These are phyloP conservation scores for Corvus moneduloides DNA, from an alignment of 2,113 vertebrate genomes.

Conservation along the genomic window DNA sequence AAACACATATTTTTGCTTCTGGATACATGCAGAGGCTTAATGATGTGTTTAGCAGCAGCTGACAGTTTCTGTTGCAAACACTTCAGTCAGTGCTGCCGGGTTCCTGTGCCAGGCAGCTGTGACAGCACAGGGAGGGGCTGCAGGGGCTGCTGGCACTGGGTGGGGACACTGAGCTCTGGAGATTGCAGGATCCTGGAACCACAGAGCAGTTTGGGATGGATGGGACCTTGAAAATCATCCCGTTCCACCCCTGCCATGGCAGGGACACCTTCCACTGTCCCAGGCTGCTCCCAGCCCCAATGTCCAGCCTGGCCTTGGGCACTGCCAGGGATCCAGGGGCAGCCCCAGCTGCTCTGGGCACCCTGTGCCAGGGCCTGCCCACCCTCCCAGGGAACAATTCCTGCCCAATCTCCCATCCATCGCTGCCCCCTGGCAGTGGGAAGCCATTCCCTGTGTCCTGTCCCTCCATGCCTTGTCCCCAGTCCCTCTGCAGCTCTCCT, in stretches of 20 bases:
- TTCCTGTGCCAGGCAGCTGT: background rate
- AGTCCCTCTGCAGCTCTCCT: background rate
- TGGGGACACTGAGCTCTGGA: background rate
- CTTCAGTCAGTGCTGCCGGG: background rate
- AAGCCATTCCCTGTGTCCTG: background rate
- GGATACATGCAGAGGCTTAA: background rate
- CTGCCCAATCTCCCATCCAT: fast-evolving
- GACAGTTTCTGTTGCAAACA: background rate
- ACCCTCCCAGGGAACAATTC: background rate
- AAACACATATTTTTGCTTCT: background rate
- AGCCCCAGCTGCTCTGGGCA: background rate
- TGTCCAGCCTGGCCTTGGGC: background rate
- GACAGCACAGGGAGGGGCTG: background rate
- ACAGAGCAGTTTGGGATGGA: fast-evolving
- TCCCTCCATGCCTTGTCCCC: background rate
- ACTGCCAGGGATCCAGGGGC: background rate
- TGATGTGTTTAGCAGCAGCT: background rate
- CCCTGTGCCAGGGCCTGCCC: background rate
- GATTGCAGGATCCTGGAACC: fast-evolving
- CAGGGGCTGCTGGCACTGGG: background rate
- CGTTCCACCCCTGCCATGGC: background rate
- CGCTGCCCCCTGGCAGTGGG: fast-evolving
- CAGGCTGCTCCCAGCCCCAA: background rate
- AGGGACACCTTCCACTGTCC: background rate
- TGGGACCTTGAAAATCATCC: background rate